phyloP scores from a whole-genome alignment of 2,888 invertebrate species.

The Oasisia sp. region DNA sequence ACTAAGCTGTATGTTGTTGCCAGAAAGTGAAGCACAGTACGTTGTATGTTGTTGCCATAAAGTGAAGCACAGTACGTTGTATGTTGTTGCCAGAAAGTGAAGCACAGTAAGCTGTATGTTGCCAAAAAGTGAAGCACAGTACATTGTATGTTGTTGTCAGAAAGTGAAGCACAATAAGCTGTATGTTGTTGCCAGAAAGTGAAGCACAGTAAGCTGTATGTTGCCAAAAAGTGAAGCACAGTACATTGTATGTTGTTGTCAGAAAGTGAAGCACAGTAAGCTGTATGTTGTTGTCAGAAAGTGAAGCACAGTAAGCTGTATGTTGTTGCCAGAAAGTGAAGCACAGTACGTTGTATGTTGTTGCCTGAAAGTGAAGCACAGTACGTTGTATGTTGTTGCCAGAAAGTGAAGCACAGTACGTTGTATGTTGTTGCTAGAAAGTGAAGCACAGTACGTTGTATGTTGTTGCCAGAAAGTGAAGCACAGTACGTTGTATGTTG shows the following conservation, averaged over 20 bases:
- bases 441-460: neutral
- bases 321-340: neutral
- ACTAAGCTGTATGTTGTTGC: too few relatives aligned
- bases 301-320: constrained; percentile 90
- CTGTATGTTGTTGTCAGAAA: constrained; percentile 76
- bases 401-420: constrained; percentile 96
- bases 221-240: too few relatives aligned
- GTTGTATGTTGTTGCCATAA: constrained; percentile 34
- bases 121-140: too few relatives aligned
- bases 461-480: constrained; percentile 82
- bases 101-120: neutral
- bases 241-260: constrained; percentile 38
- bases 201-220: too few relatives aligned
- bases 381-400: constrained; percentile 38
- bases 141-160: constrained; percentile 66
- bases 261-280: constrained; percentile 96
- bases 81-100: neutral
- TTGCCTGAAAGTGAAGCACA: too few relatives aligned
- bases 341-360: neutral
- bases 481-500: constrained; percentile 80
- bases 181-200: too few relatives aligned
- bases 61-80: neutral
- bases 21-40: constrained; percentile 81
- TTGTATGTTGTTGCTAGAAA: constrained; percentile 64
- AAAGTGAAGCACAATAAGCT: constrained; percentile 96